phyloP scores from a whole-genome alignment of 2,888 invertebrate genomes.

The Antheraea assamensis region DNA sequence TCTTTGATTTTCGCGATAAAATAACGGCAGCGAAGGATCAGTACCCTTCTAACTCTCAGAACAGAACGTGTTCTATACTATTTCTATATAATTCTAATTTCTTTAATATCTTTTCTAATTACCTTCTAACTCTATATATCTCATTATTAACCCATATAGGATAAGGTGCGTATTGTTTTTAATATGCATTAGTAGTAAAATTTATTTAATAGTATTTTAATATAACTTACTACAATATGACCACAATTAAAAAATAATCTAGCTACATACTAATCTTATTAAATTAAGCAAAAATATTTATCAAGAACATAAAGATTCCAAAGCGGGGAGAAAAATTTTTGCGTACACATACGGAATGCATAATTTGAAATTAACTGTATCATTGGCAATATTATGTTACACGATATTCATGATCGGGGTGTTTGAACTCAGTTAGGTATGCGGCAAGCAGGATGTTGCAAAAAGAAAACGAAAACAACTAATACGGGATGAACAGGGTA shows the following conservation, averaged over 20 bases:
- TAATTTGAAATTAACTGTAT: slow-evolving; percentile 21
- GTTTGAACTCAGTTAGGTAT: slow-evolving; percentile 31
- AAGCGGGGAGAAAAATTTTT: neutral
- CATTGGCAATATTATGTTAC: slow-evolving; percentile 13
- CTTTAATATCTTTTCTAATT: no score
- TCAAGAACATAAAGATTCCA: neutral
- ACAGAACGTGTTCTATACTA: no score
- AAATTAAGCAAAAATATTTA: neutral
- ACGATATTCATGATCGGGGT: slow-evolving; percentile 26
- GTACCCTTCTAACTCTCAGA: no score
- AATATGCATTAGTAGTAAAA: no score
- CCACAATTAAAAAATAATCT: neutral
- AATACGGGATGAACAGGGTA: slow-evolving; percentile 23
- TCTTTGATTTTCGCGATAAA: no score
- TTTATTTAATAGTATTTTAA: no score
- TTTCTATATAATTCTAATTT: no score
- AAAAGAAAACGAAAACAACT: slow-evolving; percentile 32
- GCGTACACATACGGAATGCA: slow-evolving; percentile 13
- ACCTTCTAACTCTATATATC: no score
- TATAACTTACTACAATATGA: neutral
- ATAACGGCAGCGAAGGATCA: no score
- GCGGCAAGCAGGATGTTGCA: slow-evolving; percentile 29
- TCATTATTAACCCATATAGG: no score
- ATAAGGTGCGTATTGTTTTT: no score
- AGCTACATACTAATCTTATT: no score